Evolutionary conservation across 2,888 invertebrate species (phyloP), one percentile per base, ranked within the genome.

Genomic region (Apantesis nais): DNA sequence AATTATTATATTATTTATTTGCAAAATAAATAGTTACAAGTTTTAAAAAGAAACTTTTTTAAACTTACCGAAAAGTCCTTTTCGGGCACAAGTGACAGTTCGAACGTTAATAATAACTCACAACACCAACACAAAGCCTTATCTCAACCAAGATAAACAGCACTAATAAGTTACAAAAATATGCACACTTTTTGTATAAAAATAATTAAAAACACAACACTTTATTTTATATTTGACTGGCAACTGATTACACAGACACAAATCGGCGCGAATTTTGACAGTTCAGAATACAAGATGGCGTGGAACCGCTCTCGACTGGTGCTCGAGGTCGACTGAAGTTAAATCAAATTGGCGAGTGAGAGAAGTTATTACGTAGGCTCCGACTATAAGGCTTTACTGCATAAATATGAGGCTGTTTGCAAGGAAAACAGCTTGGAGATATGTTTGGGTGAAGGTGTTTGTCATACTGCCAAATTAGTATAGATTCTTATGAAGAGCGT

Each of bases 241-340:
- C 78, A 83, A 83, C 78, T 79, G 71, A 76, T 70, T 77, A 75
- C 83, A 85, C 85, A 81, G 79, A 80, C 86, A 84, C 86, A 84
- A 81, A 85, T 88, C 88, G 88, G 87, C 91, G 91, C 93, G 92
- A 87, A 88, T 81, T 88, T 86, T 86, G 88, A 88, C 87, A 87
- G 86, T 79, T 85, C 74, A 73, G 72, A 76, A 80, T 73, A 74
- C 76, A 90, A 90, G 84, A 90, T 89, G 90, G 90, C 91, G 89
- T 78, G 76, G 82, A 74, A 80, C 86, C 90, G 88, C 85, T 89
- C 90, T 86, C 90, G 87, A 84, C 86, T 78, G 82, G 82, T 75
- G 83, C 85, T 87, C 93, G 94, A 94, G 94, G 94, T 93, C 94
- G 94, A 94, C 94, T 94, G 91, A 91, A 87, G 81, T 83, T 86